Evolutionary conservation across 2,888 invertebrate species (phyloP).

Genomic region (Watsonalla cultraria): DNA sequence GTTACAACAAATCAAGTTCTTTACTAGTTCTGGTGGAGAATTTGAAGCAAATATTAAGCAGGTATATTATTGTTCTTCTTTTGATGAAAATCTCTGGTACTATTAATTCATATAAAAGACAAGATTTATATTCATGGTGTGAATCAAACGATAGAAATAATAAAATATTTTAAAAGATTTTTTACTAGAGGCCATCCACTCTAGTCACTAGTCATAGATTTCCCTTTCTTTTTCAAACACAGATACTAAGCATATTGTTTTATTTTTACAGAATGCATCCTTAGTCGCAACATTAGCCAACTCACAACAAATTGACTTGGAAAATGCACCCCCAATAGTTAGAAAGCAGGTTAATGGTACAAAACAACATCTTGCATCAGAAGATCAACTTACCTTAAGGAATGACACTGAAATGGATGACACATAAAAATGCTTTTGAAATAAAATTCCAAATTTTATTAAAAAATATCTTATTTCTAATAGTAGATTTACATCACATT

Average conservation of each 20-base stretch:
- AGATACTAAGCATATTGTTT: too few relatives aligned
- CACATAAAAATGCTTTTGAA: constrained; percentile 16
- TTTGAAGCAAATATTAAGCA: constrained; percentile 50
- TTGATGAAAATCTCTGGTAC: too few relatives aligned
- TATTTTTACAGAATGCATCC: constrained; percentile 50
- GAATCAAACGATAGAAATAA: too few relatives aligned
- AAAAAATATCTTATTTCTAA: constrained; percentile 19
- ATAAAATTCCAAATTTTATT: constrained; percentile 9
- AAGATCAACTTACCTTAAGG: constrained; percentile 32
- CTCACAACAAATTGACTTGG: constrained; percentile 41
- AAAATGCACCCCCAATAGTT: constrained; percentile 38
- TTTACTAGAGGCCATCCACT: too few relatives aligned
- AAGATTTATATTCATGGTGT: background rate
- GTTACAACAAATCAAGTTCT: constrained; percentile 49
- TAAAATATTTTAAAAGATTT: too few relatives aligned
- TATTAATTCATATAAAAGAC: too few relatives aligned
- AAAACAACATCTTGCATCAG: constrained; percentile 14
- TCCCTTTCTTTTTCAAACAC: too few relatives aligned
- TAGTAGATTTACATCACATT: constrained; percentile 13
- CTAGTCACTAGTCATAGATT: too few relatives aligned
- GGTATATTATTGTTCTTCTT: constrained; percentile 27
- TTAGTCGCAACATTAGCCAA: constrained; percentile 41
- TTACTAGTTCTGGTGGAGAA: constrained; percentile 48
- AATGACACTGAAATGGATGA: constrained; percentile 42
- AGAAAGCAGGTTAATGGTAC: constrained; percentile 31